Evolutionary conservation across 2,888 invertebrate species (phyloP).

Genomic region (Scrobipalpa atriplicella): DNA sequence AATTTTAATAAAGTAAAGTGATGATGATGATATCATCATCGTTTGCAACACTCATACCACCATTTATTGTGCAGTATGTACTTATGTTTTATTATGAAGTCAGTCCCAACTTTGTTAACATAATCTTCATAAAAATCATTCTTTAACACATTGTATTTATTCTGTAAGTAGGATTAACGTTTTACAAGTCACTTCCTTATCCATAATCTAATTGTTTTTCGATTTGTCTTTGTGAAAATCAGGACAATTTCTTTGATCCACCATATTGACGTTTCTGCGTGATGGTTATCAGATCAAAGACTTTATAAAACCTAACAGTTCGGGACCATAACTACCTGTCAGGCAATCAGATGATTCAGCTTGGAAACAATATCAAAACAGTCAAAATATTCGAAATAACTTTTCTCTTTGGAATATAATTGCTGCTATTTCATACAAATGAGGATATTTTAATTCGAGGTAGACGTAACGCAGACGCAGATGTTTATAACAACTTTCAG

Average conservation of each 20-base stretch:
- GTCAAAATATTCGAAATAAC: background rate
- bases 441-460: background rate
- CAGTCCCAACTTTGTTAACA: background rate
- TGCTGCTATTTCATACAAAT: background rate
- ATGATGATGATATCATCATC: constrained; percentile 17
- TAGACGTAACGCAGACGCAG: background rate
- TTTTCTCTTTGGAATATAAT: background rate
- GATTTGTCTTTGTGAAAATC: no score
- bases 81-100: background rate
- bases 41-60: constrained; percentile 6
- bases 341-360: no score
- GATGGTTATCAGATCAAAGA: no score
- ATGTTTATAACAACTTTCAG: constrained; percentile 7
- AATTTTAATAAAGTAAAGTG: constrained; percentile 17
- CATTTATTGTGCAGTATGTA: constrained; percentile 10
- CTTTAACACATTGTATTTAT: background rate
- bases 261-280: no score
- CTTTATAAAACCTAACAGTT: no score
- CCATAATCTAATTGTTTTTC: no score
- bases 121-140: background rate
- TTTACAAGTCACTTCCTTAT: no score
- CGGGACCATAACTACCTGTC: no score
- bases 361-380: no score
- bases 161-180: no score
- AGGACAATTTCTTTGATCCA: no score